Conservation (phyloP, 2,888 invertebrate genomes). For the Heliconius hortense region DNA sequence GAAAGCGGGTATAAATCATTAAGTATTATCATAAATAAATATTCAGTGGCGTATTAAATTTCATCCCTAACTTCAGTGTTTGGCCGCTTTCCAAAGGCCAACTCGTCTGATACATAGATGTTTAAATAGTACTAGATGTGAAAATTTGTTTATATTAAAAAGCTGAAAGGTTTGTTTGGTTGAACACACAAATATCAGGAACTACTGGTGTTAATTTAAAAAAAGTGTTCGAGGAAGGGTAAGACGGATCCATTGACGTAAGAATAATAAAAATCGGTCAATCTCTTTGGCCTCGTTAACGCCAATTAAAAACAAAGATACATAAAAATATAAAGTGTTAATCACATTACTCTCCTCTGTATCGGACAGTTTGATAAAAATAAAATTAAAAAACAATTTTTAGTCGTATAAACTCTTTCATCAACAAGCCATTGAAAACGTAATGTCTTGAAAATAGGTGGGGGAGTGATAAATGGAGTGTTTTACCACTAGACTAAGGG, state of each 20-base stretch:
- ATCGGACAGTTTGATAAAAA: no score
- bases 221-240: neutral
- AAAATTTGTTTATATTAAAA: neutral
- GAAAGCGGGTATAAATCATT: conserved; percentile 74
- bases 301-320: no score
- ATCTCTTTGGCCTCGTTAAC: neutral
- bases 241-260: neutral
- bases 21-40: conserved; percentile 79
- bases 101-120: conserved; percentile 50
- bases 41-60: conserved; percentile 78
- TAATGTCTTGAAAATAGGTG: no score
- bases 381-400: no score
- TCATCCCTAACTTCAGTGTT: conserved; percentile 61
- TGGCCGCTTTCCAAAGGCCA: conserved; percentile 65
- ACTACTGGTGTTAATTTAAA: no score
- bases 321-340: no score
- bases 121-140: conserved; percentile 24
- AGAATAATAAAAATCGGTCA: neutral
- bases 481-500: no score
- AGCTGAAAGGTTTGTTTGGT: neutral
- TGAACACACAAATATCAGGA: neutral
- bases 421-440: no score
- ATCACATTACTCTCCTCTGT: no score
- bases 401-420: no score
- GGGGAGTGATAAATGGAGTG: no score